phyloP scores from a whole-genome alignment of 2,113 vertebrate species.

The Ailuropoda melanoleuca region DNA sequence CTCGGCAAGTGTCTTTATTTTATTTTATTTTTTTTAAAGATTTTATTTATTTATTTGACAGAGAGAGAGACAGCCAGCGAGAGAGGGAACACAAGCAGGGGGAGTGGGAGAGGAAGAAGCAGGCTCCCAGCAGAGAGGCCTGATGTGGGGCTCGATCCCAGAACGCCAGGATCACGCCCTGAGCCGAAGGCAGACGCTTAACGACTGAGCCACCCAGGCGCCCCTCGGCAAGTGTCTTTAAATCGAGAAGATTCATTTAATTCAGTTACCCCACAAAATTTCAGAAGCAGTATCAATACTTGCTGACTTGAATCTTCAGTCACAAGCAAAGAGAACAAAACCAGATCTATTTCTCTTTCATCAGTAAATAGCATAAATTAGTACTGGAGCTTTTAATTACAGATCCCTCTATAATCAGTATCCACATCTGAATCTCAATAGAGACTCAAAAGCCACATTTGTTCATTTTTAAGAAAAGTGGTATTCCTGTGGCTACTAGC shows the following conservation, averaged over 20 bases:
- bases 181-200: too few relatives aligned
- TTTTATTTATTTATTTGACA: neutral
- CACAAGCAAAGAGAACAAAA: neutral
- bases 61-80: neutral
- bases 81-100: too few relatives aligned
- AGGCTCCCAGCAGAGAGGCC: too few relatives aligned
- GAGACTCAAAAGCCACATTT: neutral
- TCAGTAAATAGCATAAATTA: neutral
- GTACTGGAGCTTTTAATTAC: accelerated
- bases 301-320: too few relatives aligned
- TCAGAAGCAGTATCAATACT: neutral
- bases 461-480: neutral
- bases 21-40: too few relatives aligned
- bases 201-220: neutral
- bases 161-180: too few relatives aligned
- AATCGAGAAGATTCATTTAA: neutral
- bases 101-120: neutral
- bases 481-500: neutral
- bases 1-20: too few relatives aligned
- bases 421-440: neutral
- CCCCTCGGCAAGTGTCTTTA: neutral
- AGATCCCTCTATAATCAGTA: neutral
- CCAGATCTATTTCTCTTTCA: neutral
- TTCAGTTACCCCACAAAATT: neutral
- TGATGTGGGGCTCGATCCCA: too few relatives aligned